Evolutionary conservation across 2,888 invertebrate species (phyloP).

Genomic region (Phasia obesa): DNA sequence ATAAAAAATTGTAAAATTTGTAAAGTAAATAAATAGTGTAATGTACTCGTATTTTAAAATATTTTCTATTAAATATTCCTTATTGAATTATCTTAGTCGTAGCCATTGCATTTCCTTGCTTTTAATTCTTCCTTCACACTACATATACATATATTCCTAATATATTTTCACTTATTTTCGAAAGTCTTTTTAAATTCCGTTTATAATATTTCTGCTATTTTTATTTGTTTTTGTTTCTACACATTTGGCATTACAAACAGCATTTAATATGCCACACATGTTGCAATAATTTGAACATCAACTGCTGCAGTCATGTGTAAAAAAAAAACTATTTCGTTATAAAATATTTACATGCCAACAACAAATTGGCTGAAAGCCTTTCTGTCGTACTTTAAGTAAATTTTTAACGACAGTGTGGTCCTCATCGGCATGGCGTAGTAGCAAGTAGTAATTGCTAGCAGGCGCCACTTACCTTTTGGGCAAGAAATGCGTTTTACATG

Average conservation of each 20-base stretch:
- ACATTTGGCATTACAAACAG: not conserved
- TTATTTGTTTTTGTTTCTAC: conserved; percentile 2
- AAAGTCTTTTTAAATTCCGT: conserved; percentile 1
- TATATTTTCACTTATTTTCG: not conserved
- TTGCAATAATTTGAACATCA: conserved; percentile 40
- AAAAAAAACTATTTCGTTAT: conserved; percentile 30
- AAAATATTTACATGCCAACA: conserved; percentile 1
- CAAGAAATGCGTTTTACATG: conserved; percentile 13
- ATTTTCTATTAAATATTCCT: no score
- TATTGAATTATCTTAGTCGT: not conserved
- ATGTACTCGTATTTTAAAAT: no score
- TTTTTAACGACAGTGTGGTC: conserved; percentile 17
- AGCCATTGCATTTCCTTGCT: not conserved
- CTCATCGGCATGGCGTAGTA: not conserved
- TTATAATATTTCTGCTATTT: conserved; percentile 4
- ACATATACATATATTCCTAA: not conserved
- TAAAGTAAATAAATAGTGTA: no score
- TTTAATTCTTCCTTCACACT: not conserved
- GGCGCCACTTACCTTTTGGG: conserved; percentile 64
- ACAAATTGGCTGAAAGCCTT: conserved; percentile 30
- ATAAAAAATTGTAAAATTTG: no score
- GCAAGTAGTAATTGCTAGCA: conserved; percentile 45
- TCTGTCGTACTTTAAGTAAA: conserved; percentile 47
- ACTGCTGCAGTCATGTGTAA: conserved; percentile 48
- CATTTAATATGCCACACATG: conserved; percentile 46